Evolutionary conservation across 2,797 vertebrate species (phyloP), one percentile per base, ranked within the genome.

Genomic region (Rhinella marina): DNA sequence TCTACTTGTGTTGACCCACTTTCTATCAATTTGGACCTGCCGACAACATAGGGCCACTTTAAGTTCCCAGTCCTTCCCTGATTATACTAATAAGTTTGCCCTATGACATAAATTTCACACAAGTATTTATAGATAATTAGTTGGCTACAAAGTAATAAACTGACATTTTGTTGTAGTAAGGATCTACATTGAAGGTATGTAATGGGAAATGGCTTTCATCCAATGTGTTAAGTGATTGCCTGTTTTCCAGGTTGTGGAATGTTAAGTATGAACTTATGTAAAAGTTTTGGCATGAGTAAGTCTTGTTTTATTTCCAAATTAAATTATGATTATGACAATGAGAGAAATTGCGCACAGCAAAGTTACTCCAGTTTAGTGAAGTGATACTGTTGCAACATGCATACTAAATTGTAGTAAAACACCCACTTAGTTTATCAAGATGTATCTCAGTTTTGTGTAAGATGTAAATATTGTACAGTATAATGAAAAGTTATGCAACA

Each of bases 201-300:
- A 76, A 85, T 81, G 76, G 87, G 87, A 88, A 85, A 73, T 88
- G 82, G 64, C 56, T 72, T 88, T 70, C 57, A 16, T 85, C 82
- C 76, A 81, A 76, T 25, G 64, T 81, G 82, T 48, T 81, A 62
- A 85, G 66, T 81, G 77, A 85, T 81, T 68, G 75, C 61, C 66
- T 85, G 56, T 81, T 88, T 88, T 88, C 82, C 56, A 75, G 70
- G 80, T 61, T 88, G n/a, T 75, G 87, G 87, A 88, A 88, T 88
- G 78, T 88, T 52, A 88, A 81, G 50, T 7, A 88, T 85, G 82
- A 81, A 41, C 50, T 64, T 85, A 59, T 85, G 77, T 81, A 88
- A 88, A 59, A 75, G 25, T 81, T 85, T 81, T 81, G 82, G 87
- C 78, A 88, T n/a, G 76, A 84, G 41, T 1, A 25, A 66, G 16